A percentile compares a stretch with the other conserved stretches of the same genome.
phyloP scores from a whole-genome alignment of 2,888 invertebrate genomes.

The Strigamia crassipes region DNA sequence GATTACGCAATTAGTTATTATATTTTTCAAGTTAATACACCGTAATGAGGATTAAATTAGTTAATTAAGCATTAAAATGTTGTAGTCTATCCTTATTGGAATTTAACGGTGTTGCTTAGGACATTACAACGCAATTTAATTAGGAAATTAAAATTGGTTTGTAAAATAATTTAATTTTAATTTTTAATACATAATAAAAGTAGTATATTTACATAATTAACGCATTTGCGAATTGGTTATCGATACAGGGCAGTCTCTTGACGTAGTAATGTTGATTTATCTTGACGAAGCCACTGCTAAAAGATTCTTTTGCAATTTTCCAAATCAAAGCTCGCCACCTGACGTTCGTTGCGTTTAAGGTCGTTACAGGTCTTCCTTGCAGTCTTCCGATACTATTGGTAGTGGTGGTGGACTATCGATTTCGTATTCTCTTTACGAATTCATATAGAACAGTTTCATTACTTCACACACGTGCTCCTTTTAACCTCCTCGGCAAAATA shows the following conservation, averaged over 20 bases:
- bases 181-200: background rate
- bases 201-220: background rate
- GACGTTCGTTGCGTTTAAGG: constrained; percentile 34
- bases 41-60: background rate
- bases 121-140: background rate
- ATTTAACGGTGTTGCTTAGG: background rate
- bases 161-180: too few relatives aligned
- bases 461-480: constrained; percentile 30
- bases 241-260: background rate
- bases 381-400: constrained; percentile 33
- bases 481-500: constrained; percentile 6
- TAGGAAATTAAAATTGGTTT: background rate
- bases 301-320: constrained; percentile 17
- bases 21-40: background rate
- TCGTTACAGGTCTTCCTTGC: constrained; percentile 27
- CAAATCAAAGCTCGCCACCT: constrained; percentile 27
- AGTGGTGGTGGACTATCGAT: constrained; percentile 31
- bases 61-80: background rate
- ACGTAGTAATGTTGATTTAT: background rate
- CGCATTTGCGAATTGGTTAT: background rate
- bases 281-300: background rate
- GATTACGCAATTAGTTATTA: background rate
- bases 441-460: constrained; percentile 39
- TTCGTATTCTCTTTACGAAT: constrained; percentile 38
- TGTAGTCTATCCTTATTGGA: background rate